Conservation (phyloP, 2,888 invertebrate genomes). For the Drosophila putrida region DNA sequence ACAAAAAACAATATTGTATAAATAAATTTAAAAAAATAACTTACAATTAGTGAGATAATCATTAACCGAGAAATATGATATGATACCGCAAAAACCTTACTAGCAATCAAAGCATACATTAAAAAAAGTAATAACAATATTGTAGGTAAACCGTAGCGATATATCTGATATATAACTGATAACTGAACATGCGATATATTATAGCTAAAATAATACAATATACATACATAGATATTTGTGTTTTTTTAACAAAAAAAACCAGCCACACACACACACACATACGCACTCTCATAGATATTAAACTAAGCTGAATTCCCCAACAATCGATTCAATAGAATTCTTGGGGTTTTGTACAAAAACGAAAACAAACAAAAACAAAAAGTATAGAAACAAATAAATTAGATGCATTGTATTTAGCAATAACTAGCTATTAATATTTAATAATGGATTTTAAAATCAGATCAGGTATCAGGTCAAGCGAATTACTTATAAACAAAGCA, state of each 20-base stretch:
- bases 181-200: conserved; percentile 61
- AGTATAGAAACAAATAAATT: conserved; percentile 28
- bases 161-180: conserved; percentile 40
- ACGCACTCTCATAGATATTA: conserved; percentile 50
- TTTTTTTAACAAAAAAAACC: conserved; percentile 13
- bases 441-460: conserved; percentile 52
- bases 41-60: conserved; percentile 49
- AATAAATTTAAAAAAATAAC: conserved; percentile 1
- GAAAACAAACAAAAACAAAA: conserved; percentile 14
- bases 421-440: conserved; percentile 31
- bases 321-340: conserved; percentile 3
- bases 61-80: conserved; percentile 36
- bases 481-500: conserved; percentile 24
- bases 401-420: conserved; percentile 50
- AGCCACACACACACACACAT: conserved; percentile 27
- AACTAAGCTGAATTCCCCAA: conserved; percentile 28
- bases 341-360: conserved; percentile 46
- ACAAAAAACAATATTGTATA: conserved; percentile 32
- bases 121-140: conserved; percentile 44
- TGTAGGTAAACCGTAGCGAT: conserved; percentile 58
- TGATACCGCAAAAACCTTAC: conserved; percentile 77
- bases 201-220: conserved; percentile 48
- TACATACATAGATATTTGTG: conserved; percentile 14
- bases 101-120: conserved; percentile 74
- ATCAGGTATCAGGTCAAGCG: conserved; percentile 52